A percentile compares a stretch with the other conserved stretches of the same genome.
Conservation (phyloP, 2,113 vertebrate species). For the Ursus arctos region DNA sequence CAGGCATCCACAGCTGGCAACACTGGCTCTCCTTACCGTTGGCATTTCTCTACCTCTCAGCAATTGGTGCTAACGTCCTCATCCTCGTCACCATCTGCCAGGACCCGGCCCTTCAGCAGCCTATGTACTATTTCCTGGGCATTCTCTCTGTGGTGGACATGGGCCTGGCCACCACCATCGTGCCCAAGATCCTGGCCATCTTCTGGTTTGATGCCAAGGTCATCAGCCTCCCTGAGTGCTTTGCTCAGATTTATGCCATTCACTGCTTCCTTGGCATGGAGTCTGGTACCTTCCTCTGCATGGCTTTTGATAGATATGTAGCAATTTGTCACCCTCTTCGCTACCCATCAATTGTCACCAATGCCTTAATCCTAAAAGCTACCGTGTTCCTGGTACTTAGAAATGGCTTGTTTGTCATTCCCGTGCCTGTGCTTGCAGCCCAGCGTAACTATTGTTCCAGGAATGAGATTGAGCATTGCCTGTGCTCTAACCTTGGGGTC, state of each 20-base stretch:
- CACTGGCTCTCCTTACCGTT: conserved; percentile 54
- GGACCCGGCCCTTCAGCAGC: conserved; percentile 31
- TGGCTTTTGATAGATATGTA: conserved; percentile 15
- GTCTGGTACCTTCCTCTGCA: conserved; percentile 56
- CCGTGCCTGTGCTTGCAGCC: background rate
- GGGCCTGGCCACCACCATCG: conserved; percentile 39
- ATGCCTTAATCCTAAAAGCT: accelerated
- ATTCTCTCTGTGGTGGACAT: conserved; percentile 64
- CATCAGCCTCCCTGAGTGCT: background rate
- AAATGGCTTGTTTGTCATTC: background rate
- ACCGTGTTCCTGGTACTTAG: conserved; percentile 35
- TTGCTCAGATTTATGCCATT: conserved; percentile 79
- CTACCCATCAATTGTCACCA: accelerated
- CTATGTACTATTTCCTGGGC: conserved; percentile 67
- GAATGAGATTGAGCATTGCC: background rate
- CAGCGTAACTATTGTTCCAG: background rate
- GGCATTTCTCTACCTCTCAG: conserved; percentile 43
- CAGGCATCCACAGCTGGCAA: conserved; percentile 62
- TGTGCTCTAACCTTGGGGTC: conserved; percentile 47
- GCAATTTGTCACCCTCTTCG: conserved; percentile 66
- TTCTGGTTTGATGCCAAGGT: conserved; percentile 43
- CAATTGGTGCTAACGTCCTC: conserved; percentile 36
- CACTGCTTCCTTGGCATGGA: conserved; percentile 66
- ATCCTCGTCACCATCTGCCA: conserved; percentile 26
- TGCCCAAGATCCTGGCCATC: conserved; percentile 62